Conservation (phyloP, 2,113 vertebrate species). For the Psittacara wagleri region DNA sequence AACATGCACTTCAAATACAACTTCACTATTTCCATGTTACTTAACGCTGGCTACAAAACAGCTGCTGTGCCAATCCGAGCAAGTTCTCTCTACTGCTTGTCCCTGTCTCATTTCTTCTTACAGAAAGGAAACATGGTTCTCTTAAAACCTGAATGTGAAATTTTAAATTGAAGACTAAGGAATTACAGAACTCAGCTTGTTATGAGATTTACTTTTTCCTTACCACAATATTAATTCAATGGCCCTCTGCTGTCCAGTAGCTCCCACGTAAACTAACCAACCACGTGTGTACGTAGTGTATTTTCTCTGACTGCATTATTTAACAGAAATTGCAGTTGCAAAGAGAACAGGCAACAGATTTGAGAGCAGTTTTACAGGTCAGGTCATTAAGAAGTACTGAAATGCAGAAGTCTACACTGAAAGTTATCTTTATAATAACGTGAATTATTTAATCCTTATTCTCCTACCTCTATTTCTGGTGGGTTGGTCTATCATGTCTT, state of each 20-base stretch:
- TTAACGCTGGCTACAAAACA: not conserved
- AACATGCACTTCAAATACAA: not conserved
- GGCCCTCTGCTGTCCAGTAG: not conserved
- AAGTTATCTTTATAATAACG: not conserved
- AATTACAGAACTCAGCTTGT: not conserved
- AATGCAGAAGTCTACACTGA: not conserved
- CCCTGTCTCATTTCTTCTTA: not conserved
- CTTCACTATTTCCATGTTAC: not conserved
- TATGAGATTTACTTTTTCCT: not conserved
- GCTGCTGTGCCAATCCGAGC: not conserved
- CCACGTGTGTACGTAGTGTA: fast-evolving
- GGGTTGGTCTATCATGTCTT: not conserved
- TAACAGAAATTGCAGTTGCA: not conserved
- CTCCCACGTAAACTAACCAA: not conserved
- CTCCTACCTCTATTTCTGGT: not conserved
- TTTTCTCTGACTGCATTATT: not conserved
- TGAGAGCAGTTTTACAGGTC: not conserved
- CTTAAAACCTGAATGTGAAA: not conserved
- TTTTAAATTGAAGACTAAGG: not conserved
- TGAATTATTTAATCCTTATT: not conserved
- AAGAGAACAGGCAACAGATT: not conserved
- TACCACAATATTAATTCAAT: not conserved
- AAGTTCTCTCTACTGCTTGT: not conserved
- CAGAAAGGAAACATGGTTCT: not conserved
- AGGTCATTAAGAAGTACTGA: not conserved